Evolutionary conservation across 2,888 invertebrate genomes (phyloP), one percentile per base, ranked within the genome.

Genomic region (Andrena minutula): DNA sequence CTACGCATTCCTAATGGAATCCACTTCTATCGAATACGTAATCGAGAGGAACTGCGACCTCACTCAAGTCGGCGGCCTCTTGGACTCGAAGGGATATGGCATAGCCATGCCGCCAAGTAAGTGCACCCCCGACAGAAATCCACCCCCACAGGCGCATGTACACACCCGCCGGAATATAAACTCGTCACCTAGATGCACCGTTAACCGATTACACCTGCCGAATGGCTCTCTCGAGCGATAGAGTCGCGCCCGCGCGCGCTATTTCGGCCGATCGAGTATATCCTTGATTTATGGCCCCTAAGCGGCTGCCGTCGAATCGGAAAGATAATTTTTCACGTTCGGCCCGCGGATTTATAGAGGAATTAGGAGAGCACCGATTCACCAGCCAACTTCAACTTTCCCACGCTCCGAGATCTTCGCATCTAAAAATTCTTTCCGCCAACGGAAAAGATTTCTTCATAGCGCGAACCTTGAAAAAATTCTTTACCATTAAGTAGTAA

Each of bases 1-100:
- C 73, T 99, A 98, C 93, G 99, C 99, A 2, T 99, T 97, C 93
- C 95, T 99, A 63, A 99, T 99, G 98, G 99, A 99, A 94, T 99
- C 98, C 6, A 97, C 98, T 0, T 97, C 97, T 0, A 97, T 99
- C 84, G 99, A 99, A 94, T 99, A 99, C 94, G 97, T 97, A 89
- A 95, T 97, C 84, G 97, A 98, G 93, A 95, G 97, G 82, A 95
- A 98, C 90, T 99, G 99, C 92, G 97, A 98, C 65, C 95, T 99
- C 83, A 97, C 96, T 91, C 97, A 97, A 95, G 96, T 98, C 8
- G 98, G 98, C 1, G 95, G 96, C 8, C 95, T 96, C 89, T 95
- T 99, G 72, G 98, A 99, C 92, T 97, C 97, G 65, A 99, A 99
- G 93, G 98, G 98, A 90, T 99, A 99, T 92, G 99, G 98, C 47